These are phyloP conservation scores for Semnopithecus entellus DNA, from an alignment of 2,113 vertebrate species.

Conservation along the genomic window DNA sequence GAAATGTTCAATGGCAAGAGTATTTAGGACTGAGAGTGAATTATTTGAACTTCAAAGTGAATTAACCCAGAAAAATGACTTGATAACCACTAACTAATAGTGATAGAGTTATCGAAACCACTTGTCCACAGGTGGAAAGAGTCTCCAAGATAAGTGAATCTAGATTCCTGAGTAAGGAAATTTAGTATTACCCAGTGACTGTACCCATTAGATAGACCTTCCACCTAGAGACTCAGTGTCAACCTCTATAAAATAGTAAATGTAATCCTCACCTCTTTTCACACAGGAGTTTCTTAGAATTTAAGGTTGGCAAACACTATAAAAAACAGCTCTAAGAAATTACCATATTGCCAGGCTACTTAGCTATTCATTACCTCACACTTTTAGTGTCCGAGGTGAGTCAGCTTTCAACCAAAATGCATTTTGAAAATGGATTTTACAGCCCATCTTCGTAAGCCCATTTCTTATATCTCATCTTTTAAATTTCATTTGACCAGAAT, in stretches of 20 bases:
- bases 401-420: slow-evolving; percentile 31
- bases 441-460: neutral
- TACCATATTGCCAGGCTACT: neutral
- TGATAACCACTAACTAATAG: neutral
- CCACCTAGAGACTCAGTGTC: neutral
- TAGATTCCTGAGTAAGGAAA: neutral
- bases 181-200: neutral
- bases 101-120: neutral
- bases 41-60: neutral
- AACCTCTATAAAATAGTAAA: neutral
- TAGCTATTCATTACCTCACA: neutral
- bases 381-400: neutral
- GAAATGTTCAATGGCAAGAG: neutral
- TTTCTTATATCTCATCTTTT: neutral
- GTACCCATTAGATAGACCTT: neutral
- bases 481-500: slow-evolving; percentile 16
- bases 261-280: neutral
- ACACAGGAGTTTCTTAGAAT: neutral
- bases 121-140: neutral
- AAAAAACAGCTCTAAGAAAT: neutral
- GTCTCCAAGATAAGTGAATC: neutral
- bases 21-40: neutral
- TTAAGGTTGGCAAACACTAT: neutral
- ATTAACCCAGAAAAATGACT: neutral
- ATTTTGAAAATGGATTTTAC: slow-evolving; percentile 47